Evolutionary conservation across 37 sponge, comb jelly and placozoan species (phyloP), one percentile per base, ranked within the genome.

Genomic region (Ephydatia muelleri): DNA sequence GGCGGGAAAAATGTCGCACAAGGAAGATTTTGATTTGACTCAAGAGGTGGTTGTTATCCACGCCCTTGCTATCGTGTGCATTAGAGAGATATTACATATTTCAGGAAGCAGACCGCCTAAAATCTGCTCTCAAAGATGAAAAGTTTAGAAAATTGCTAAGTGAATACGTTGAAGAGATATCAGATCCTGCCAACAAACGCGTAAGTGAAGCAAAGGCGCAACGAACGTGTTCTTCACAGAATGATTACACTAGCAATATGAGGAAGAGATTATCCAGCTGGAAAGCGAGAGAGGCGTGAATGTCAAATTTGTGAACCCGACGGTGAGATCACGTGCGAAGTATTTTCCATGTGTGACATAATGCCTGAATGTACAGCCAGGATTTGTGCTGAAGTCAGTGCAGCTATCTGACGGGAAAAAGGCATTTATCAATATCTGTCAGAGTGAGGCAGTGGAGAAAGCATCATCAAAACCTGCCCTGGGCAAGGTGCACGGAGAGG

Each of bases 131-230:
- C 65, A 88, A 93, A 76, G 89, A 97, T 26, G 92, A 95, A 49
- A 92, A 95, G 32, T 97, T 97, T 80, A 81, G 98, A 3, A 93
- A 95, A 43, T 73, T 97, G 36, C 49, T 97, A 38, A 72, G n/a
- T 19, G 95, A 95, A 9, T 97, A 97, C 82, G 96, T 92, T 12
- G 35, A 97, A 47, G 96, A 97, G 49, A 91, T 97, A 49, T 76
- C 87, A 27, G 90, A 95, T 40, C 96, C 98, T 2, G 92, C 89
- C 27, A 95, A 95, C 87, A 89, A 78, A 70, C 83, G 72, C 37
- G 82, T 89, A 31, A 40, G 49, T 28, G 66, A 26, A 43, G 47
- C 47, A 43, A 43, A 11, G 47, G 8, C 47, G 47, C 47, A 8
- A 8, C 47, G 4, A 3, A 22, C 2, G 43, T 21, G 3, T 76